Percentiles rank a stretch among this genome's conserved stretches.
phyloP scores from a whole-genome alignment of 2,113 vertebrate genomes.

The Haemorhous mexicanus region DNA sequence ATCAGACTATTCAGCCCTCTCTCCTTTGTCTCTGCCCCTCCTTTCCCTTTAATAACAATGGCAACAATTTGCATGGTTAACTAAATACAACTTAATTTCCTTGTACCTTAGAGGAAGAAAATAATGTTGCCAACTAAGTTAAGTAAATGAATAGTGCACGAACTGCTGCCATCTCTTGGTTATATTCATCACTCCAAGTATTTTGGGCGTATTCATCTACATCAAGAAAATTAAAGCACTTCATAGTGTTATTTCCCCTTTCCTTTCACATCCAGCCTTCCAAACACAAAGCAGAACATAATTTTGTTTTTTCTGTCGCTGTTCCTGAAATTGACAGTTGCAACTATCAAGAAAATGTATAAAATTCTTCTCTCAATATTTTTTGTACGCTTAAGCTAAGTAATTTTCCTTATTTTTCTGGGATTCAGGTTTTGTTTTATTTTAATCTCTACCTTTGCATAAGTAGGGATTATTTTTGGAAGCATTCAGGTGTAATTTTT shows the following conservation, averaged over 20 bases:
- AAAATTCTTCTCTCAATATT: neutral
- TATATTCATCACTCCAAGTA: neutral
- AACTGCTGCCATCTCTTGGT: constrained; percentile 60
- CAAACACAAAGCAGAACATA: neutral
- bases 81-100: neutral
- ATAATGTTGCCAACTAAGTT: neutral
- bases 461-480: neutral
- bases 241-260: neutral
- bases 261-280: neutral
- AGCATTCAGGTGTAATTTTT: neutral
- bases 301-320: neutral
- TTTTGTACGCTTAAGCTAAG: neutral
- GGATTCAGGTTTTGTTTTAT: neutral
- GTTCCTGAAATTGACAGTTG: neutral
- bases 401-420: neutral
- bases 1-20: neutral
- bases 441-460: neutral
- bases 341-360: neutral
- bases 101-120: neutral
- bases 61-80: neutral
- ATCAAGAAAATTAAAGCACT: neutral
- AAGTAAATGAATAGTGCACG: constrained; percentile 17
- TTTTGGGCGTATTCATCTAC: neutral
- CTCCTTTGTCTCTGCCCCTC: neutral
- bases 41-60: neutral